Evolutionary conservation across 1,140 invertebrate species (phyloP).

Genomic region (Pygmarrhopalites habei): DNA sequence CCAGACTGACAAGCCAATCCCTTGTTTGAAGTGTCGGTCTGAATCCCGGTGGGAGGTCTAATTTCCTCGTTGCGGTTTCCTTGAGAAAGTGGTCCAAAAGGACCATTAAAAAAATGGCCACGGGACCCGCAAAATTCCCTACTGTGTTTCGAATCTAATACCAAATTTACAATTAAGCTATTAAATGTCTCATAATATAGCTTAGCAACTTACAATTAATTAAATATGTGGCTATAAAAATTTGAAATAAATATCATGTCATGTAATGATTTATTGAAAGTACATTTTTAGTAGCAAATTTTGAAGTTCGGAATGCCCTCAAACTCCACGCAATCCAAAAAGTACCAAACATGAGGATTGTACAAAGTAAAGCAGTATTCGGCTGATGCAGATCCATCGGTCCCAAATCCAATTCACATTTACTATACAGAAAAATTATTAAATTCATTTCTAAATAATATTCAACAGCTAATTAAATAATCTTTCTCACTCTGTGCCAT

Average conservation of each 20-base stretch:
- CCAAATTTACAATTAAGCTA: too few relatives aligned
- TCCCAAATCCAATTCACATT: conserved; percentile 68
- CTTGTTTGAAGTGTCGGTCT: conserved; percentile 51
- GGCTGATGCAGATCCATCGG: conserved; percentile 43
- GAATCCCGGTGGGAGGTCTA: conserved; percentile 78
- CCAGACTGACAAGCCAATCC: conserved; percentile 54
- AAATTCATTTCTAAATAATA: too few relatives aligned
- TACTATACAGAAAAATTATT: too few relatives aligned
- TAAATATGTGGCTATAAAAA: too few relatives aligned
- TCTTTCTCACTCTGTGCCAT: too few relatives aligned
- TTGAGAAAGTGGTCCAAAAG: conserved; percentile 66
- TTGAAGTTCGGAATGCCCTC: conserved; percentile 53
- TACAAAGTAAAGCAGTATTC: conserved; percentile 55
- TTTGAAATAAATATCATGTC: too few relatives aligned
- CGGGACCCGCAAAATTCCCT: conserved; percentile 93
- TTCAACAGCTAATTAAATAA: too few relatives aligned
- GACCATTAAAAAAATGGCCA: conserved; percentile 90
- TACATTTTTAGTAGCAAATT: conserved; percentile 62
- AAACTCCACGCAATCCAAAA: conserved; percentile 55
- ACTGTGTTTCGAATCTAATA: conserved; percentile 78
- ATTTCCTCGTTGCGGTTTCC: conserved; percentile 74
- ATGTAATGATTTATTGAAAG: too few relatives aligned
- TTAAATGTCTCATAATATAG: too few relatives aligned
- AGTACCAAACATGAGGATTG: conserved; percentile 54
- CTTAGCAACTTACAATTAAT: too few relatives aligned